Evolutionary conservation across 2,888 invertebrate genomes (phyloP).

Genomic region (Drosophila longiperda): DNA sequence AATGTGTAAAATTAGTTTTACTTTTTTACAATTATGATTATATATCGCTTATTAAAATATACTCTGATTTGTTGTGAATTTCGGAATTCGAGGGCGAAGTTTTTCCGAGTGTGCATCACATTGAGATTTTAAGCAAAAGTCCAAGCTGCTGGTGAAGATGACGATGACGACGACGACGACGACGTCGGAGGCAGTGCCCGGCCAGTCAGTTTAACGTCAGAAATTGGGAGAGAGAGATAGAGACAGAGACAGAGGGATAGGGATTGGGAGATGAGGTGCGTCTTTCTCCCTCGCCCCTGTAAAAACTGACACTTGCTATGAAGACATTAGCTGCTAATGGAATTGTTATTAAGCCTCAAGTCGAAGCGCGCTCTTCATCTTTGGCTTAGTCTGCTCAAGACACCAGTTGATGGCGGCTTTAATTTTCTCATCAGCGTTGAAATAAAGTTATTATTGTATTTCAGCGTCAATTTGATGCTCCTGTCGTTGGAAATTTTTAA

Average conservation of each 20-base stretch:
- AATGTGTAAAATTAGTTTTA: not conserved
- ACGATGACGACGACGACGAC: conserved; percentile 4
- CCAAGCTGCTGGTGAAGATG: conserved; percentile 23
- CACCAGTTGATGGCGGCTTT: conserved; percentile 61
- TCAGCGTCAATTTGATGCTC: conserved; percentile 41
- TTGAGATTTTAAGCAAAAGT: conserved; percentile 34
- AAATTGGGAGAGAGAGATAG: not conserved
- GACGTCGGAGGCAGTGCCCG: conserved; percentile 49
- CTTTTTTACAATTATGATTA: not conserved
- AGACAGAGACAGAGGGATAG: not conserved
- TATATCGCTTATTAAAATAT: not conserved
- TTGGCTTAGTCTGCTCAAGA: conserved; percentile 34
- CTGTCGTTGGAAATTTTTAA: conserved; percentile 33
- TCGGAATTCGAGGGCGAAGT: not conserved
- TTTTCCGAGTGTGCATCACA: conserved; percentile 13
- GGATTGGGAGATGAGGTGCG: not conserved
- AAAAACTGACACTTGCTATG: conserved; percentile 84
- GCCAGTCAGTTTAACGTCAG: conserved; percentile 76
- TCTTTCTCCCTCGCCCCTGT: conserved; percentile 59
- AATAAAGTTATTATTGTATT: conserved; percentile 79
- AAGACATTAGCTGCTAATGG: conserved; percentile 85
- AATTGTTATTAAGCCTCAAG: conserved; percentile 84
- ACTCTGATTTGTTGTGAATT: not conserved
- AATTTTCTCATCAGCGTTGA: conserved; percentile 73
- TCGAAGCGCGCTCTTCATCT: conserved; percentile 37